These are phyloP conservation scores for Microtus ochrogaster DNA, from an alignment of 2,113 vertebrate species.

Conservation along the genomic window DNA sequence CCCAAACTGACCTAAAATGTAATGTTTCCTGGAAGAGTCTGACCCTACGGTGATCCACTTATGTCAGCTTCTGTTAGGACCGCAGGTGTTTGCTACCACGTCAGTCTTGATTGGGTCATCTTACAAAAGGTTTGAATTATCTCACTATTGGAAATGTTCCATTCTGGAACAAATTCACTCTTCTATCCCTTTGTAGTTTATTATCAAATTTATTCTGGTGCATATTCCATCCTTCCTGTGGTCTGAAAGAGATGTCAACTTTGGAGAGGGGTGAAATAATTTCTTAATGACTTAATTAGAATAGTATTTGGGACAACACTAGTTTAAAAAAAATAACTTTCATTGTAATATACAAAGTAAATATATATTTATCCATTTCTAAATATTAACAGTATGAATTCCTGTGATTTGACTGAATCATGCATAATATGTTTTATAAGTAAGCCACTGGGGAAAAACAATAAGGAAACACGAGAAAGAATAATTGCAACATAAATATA, in stretches of 20 bases:
- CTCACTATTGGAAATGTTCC: background rate
- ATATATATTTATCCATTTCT: background rate
- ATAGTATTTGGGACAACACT: background rate
- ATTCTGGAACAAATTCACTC: background rate
- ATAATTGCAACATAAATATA: background rate
- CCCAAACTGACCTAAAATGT: background rate
- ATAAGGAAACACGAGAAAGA: background rate
- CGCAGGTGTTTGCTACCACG: too few species aligned
- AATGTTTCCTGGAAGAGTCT: too few species aligned
- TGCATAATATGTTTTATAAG: background rate
- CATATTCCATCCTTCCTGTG: rapidly evolving
- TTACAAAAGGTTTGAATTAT: background rate
- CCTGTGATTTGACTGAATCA: background rate
- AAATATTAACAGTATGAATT: background rate
- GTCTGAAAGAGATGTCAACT: background rate
- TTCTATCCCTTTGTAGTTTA: background rate
- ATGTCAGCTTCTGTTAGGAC: background rate
- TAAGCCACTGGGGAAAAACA: background rate
- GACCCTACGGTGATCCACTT: background rate
- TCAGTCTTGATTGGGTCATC: background rate
- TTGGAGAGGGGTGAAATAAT: background rate
- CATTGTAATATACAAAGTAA: background rate
- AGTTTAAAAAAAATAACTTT: background rate
- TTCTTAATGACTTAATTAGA: background rate
- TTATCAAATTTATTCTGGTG: background rate